These are phyloP conservation scores for Drosophila kepulauana DNA, from an alignment of 1,140 invertebrate genomes.

Conservation along the genomic window DNA sequence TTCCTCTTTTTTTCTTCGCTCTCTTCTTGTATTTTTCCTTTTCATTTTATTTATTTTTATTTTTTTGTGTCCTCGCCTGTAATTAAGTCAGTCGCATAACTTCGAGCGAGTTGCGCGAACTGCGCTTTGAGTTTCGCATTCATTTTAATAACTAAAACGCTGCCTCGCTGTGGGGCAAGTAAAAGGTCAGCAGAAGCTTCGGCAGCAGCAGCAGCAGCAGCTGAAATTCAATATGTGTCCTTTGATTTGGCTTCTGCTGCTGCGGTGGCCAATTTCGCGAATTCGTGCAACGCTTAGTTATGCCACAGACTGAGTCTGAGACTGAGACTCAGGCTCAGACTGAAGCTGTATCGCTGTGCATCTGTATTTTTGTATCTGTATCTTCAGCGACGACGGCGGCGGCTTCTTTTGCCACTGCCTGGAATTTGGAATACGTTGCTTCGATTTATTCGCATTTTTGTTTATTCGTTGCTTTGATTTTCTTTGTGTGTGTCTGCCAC, in stretches of 20 bases:
- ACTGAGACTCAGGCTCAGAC: constrained; percentile 23
- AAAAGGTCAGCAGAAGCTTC: constrained; percentile 58
- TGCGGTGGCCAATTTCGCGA: constrained; percentile 78
- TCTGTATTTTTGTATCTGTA: constrained; percentile 38
- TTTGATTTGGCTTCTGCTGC: constrained; percentile 49
- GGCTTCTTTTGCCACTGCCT: constrained; percentile 65
- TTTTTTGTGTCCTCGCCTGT: constrained; percentile 35
- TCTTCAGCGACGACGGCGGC: constrained; percentile 55
- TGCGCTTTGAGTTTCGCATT: constrained; percentile 56
- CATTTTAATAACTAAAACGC: constrained; percentile 62
- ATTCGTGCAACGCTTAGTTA: constrained; percentile 80
- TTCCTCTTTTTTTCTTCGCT: background rate
- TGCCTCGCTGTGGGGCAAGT: constrained; percentile 5
- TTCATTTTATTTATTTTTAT: background rate
- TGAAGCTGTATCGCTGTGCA: constrained; percentile 40
- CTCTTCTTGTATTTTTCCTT: no score
- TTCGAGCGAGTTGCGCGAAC: constrained; percentile 20
- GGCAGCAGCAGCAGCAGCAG: constrained; percentile 26
- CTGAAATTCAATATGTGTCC: constrained; percentile 81
- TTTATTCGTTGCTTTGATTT: constrained; percentile 17
- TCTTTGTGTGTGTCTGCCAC: constrained; percentile 45
- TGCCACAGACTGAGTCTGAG: constrained; percentile 27
- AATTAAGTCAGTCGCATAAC: constrained; percentile 73
- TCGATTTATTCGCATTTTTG: constrained; percentile 16
- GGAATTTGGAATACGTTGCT: constrained; percentile 59